phyloP scores from a whole-genome alignment of 2,797 vertebrate genomes.

The Phoeniculus purpureus region DNA sequence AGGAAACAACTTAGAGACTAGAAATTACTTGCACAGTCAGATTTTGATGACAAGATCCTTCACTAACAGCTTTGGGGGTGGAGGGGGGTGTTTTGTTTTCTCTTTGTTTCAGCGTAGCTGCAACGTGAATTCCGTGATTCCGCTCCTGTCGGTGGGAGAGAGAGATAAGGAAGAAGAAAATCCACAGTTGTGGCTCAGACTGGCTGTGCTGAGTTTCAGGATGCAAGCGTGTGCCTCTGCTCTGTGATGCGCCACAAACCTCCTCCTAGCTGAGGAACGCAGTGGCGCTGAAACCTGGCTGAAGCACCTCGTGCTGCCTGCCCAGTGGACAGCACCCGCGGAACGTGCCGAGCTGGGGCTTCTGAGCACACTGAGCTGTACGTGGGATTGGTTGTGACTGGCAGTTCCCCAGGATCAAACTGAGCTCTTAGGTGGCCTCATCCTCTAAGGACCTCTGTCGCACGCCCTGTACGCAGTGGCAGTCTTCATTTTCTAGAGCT shows the following conservation, averaged over 20 bases:
- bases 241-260: background rate
- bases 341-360: conserved; percentile 36
- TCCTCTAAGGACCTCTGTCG: background rate
- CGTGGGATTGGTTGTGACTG: background rate
- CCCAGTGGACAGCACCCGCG: conserved; percentile 10
- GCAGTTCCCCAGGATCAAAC: background rate
- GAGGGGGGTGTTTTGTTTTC: too few relatives aligned
- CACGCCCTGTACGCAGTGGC: background rate
- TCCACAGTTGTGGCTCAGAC: conserved; percentile 10
- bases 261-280: conserved; percentile 21
- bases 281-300: background rate
- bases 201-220: conserved; percentile 23
- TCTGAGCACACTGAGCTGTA: background rate
- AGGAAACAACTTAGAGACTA: background rate
- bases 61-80: background rate
- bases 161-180: background rate
- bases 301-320: conserved; percentile 33
- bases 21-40: background rate
- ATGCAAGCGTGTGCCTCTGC: background rate
- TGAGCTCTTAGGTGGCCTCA: background rate
- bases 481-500: background rate
- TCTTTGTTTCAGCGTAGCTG: background rate
- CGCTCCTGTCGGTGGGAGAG: background rate
- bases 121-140: background rate
- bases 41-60: background rate